Evolutionary conservation across 2,888 invertebrate species (phyloP).

Genomic region (Sympetrum striolatum): DNA sequence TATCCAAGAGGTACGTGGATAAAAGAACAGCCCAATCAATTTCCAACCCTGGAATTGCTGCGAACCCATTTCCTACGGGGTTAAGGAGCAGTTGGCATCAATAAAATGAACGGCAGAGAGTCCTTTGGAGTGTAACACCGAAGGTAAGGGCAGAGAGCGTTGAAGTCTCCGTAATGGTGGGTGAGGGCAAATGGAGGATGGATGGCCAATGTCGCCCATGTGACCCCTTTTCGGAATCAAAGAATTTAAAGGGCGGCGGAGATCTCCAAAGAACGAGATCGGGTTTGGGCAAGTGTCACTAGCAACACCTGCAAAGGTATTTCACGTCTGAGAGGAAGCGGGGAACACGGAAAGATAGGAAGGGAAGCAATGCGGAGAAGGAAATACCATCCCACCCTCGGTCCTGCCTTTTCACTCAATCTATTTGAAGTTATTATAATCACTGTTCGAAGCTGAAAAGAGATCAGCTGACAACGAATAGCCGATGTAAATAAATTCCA

Average conservation of each 20-base stretch:
- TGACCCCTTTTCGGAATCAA: conserved; percentile 34
- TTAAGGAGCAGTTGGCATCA: too few species aligned
- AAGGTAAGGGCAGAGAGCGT: not conserved
- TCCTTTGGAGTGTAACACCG: not conserved
- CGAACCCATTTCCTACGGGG: too few species aligned
- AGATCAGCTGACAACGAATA: too few species aligned
- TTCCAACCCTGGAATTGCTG: too few species aligned
- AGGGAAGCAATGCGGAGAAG: not conserved
- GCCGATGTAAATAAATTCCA: too few species aligned
- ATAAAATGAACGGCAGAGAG: not conserved
- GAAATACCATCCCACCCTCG: not conserved
- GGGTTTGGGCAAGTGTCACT: conserved; percentile 23
- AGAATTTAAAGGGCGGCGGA: conserved; percentile 24
- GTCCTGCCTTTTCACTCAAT: not conserved
- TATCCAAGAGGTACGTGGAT: too few species aligned
- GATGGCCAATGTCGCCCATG: not conserved
- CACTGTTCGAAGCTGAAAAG: too few species aligned
- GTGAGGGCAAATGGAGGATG: not conserved
- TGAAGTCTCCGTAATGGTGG: conserved; percentile 19
- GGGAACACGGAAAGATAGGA: not conserved
- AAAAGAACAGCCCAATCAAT: too few species aligned
- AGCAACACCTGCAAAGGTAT: conserved; percentile 34
- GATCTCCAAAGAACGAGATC: conserved; percentile 16
- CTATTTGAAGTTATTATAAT: too few species aligned
- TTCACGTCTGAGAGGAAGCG: not conserved